phyloP scores from a whole-genome alignment of 2,797 vertebrate genomes.

The Limnodromus scolopaceus region DNA sequence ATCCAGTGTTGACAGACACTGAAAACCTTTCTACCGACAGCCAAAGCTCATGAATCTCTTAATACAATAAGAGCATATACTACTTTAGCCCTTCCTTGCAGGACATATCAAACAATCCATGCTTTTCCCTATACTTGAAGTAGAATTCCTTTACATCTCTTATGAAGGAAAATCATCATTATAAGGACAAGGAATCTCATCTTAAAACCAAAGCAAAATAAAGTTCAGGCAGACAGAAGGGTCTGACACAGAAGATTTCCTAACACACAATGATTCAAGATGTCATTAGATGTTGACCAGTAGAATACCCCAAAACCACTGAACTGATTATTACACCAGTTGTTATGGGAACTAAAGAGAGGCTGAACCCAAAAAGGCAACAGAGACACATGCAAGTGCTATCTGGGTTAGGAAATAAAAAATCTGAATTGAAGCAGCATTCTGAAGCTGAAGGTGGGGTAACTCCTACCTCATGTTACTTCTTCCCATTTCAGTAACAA shows the following conservation, averaged over 20 bases:
- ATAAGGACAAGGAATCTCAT: neutral
- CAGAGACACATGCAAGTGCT: neutral
- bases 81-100: neutral
- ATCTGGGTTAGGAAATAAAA: neutral
- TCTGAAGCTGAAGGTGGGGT: neutral
- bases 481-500: neutral
- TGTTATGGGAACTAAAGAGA: neutral
- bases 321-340: neutral
- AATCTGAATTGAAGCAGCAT: neutral
- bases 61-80: neutral
- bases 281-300: neutral
- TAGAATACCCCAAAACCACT: neutral
- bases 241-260: neutral
- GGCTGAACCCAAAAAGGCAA: neutral
- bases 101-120: neutral
- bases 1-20: constrained; percentile 41
- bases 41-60: neutral
- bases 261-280: neutral
- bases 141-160: neutral
- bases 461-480: neutral
- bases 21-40: neutral
- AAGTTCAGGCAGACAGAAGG: neutral
- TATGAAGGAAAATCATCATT: neutral
- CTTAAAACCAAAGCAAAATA: neutral
- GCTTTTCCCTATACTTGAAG: neutral